These are phyloP conservation scores for Pasiphila rectangulata DNA, from an alignment of 2,888 invertebrate species.

Conservation along the genomic window DNA sequence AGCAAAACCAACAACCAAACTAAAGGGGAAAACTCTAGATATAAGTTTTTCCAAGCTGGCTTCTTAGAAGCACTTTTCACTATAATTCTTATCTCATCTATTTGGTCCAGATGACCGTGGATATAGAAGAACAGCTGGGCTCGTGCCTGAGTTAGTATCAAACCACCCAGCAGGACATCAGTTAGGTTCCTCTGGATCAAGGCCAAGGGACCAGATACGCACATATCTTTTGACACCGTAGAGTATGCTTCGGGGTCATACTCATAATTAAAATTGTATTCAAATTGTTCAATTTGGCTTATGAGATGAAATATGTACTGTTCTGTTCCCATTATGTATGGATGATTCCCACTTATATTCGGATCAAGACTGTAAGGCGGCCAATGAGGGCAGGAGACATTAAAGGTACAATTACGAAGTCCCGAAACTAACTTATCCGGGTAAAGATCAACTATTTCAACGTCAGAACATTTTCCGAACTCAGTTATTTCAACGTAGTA, in stretches of 20 bases:
- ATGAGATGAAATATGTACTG: slow-evolving; percentile 45
- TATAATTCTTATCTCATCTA: slow-evolving; percentile 46
- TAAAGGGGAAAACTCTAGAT: slow-evolving; percentile 42
- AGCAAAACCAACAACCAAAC: slow-evolving; percentile 47
- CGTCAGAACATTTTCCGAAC: slow-evolving; percentile 46
- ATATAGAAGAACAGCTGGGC: slow-evolving; percentile 42
- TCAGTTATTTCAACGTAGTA: slow-evolving; percentile 44
- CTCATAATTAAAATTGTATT: slow-evolving; percentile 41
- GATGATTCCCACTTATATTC: slow-evolving; percentile 1
- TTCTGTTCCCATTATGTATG: slow-evolving; percentile 36
- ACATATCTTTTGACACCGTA: slow-evolving; percentile 33
- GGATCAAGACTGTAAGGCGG: slow-evolving; percentile 50
- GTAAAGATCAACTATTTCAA: slow-evolving; percentile 34
- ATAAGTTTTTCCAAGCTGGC: slow-evolving; percentile 43
- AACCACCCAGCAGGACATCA: slow-evolving; percentile 40
- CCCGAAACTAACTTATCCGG: slow-evolving; percentile 44
- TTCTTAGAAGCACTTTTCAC: slow-evolving; percentile 42
- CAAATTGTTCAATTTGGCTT: slow-evolving; percentile 44
- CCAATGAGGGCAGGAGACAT: slow-evolving; percentile 43
- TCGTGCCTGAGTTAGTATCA: slow-evolving; percentile 35
- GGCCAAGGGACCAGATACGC: slow-evolving; percentile 40
- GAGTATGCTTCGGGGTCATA: slow-evolving; percentile 39
- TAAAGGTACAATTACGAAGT: slow-evolving; percentile 51
- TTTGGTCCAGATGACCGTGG: slow-evolving; percentile 40
- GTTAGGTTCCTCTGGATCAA: slow-evolving; percentile 33